phyloP scores from a whole-genome alignment of 2,888 invertebrate genomes.

The Calliopum simillimum region DNA sequence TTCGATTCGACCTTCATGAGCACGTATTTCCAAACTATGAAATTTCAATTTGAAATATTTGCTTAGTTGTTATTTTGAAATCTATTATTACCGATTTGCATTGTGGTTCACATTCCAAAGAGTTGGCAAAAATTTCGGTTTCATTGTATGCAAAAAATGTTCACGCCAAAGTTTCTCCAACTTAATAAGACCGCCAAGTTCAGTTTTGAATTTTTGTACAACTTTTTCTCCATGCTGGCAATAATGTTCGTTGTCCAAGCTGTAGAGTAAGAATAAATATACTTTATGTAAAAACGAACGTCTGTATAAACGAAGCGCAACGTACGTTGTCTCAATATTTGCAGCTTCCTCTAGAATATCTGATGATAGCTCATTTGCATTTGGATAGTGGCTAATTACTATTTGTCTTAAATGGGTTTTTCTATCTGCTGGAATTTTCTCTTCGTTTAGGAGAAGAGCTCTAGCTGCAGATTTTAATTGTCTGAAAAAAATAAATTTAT shows the following conservation, averaged over 20 bases:
- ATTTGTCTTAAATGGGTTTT: constrained; percentile 68
- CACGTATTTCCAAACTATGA: constrained; percentile 68
- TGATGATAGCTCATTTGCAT: constrained; percentile 65
- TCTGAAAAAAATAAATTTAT: constrained; percentile 55
- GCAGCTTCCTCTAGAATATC: constrained; percentile 70
- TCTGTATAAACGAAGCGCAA: constrained; percentile 53
- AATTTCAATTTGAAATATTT: not conserved
- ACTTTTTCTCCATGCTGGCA: constrained; percentile 72
- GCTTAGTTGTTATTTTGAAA: not conserved
- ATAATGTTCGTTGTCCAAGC: constrained; percentile 63
- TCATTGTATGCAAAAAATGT: constrained; percentile 80
- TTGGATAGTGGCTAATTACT: constrained; percentile 70
- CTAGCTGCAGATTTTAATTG: constrained; percentile 73
- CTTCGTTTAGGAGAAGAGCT: constrained; percentile 68
- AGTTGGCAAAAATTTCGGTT: constrained; percentile 77
- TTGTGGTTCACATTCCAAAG: constrained; percentile 83
- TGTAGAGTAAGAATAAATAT: not conserved
- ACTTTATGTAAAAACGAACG: no score
- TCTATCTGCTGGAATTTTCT: constrained; percentile 70
- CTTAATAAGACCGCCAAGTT: constrained; percentile 72
- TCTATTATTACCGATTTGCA: constrained; percentile 70
- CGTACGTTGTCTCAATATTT: constrained; percentile 69
- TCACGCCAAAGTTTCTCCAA: constrained; percentile 81
- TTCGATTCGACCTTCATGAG: constrained; percentile 69
- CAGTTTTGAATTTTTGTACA: constrained; percentile 71